These are phyloP conservation scores for Octonoba sinensis DNA, from an alignment of 2,888 invertebrate species.

Conservation along the genomic window DNA sequence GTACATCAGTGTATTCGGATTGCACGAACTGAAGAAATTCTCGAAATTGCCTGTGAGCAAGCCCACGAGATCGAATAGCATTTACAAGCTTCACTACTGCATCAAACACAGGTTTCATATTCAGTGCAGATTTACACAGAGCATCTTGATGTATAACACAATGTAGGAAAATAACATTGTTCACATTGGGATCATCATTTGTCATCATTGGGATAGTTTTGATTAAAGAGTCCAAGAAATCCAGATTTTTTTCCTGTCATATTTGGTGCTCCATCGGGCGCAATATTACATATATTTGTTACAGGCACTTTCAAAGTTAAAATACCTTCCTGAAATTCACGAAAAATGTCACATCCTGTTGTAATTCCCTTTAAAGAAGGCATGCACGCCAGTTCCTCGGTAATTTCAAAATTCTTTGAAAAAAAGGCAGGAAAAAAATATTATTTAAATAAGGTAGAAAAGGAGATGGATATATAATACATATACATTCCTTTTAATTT, in stretches of 20 bases:
- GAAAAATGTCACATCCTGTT: background rate
- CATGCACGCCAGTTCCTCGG: too few species aligned
- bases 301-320: constrained; percentile 25
- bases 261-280: too few species aligned
- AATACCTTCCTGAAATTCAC: constrained; percentile 15
- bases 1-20: constrained; percentile 15
- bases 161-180: constrained; percentile 18
- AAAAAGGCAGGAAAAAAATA: too few species aligned
- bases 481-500: too few species aligned
- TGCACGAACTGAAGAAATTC: constrained; percentile 17
- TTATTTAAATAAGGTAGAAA: too few species aligned
- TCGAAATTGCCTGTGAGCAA: too few species aligned
- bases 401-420: too few species aligned
- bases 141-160: constrained; percentile 20
- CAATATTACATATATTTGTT: constrained; percentile 33
- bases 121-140: constrained; percentile 16
- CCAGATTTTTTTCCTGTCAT: constrained; percentile 7
- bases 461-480: too few species aligned
- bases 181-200: background rate
- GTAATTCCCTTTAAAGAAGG: constrained; percentile 32
- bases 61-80: too few species aligned
- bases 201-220: constrained; percentile 5
- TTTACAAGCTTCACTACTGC: too few species aligned
- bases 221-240: constrained; percentile 13
- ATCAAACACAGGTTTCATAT: constrained; percentile 30